Conservation (phyloP, 2,797 vertebrate genomes). For the Tamandua tetradactyla region DNA sequence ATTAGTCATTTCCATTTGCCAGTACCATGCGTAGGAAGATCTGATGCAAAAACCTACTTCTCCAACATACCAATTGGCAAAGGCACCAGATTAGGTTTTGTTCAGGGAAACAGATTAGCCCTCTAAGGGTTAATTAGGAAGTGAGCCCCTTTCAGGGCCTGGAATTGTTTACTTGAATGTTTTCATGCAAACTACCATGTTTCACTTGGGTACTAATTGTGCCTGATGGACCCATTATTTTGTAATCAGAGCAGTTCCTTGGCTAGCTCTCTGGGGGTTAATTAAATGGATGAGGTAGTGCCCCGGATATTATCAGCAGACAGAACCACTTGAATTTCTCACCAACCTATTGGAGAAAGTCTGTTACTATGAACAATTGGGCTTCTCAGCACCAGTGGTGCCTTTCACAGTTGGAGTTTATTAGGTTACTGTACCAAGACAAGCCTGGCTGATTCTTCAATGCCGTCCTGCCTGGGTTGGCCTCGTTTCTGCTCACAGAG, state of each 20-base stretch:
- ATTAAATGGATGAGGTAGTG: constrained; percentile 88
- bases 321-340: constrained; percentile 81
- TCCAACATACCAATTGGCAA: constrained; percentile 56
- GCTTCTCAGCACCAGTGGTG: constrained; percentile 65
- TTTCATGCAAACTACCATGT: constrained; percentile 89
- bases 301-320: constrained; percentile 80
- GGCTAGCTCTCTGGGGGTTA: constrained; percentile 89
- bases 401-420: constrained; percentile 70
- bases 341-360: constrained; percentile 69
- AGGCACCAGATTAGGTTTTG: constrained; percentile 41
- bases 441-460: constrained; percentile 59
- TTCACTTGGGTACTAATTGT: constrained; percentile 91
- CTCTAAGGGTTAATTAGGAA: constrained; percentile 90
- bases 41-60: constrained; percentile 54
- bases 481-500: constrained; percentile 27
- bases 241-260: constrained; percentile 87
- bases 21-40: not conserved
- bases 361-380: constrained; percentile 65
- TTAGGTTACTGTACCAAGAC: constrained; percentile 74
- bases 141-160: constrained; percentile 82
- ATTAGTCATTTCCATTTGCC: constrained; percentile 46
- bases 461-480: not conserved
- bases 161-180: constrained; percentile 93
- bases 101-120: constrained; percentile 77
- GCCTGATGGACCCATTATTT: constrained; percentile 91